Evolutionary conservation across 2,113 vertebrate genomes (phyloP).

Genomic region (Pseudois nayaur): DNA sequence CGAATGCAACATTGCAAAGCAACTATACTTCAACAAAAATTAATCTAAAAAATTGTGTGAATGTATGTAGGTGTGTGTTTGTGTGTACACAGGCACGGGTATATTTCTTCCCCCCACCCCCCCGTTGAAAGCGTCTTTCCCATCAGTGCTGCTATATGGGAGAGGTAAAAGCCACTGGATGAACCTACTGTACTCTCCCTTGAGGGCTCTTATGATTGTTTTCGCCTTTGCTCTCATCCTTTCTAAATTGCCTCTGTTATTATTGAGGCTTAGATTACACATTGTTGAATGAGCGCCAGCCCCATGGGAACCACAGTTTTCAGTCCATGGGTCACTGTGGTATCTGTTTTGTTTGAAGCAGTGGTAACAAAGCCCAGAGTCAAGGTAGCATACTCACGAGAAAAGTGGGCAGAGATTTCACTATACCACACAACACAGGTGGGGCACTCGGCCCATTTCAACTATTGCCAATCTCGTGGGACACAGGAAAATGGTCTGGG

Average conservation of each 20-base stretch:
- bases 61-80: background rate
- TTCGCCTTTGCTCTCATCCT: background rate
- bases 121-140: background rate
- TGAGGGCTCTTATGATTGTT: background rate
- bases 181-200: background rate
- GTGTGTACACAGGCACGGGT: rapidly evolving
- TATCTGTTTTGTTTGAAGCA: background rate
- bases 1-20: background rate
- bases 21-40: background rate
- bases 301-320: background rate
- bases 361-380: background rate
- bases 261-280: background rate
- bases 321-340: background rate
- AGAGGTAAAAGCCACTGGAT: background rate
- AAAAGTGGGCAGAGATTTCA: background rate
- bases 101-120: background rate
- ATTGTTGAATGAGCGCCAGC: background rate
- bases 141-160: background rate
- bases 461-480: rapidly evolving
- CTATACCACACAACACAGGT: rapidly evolving
- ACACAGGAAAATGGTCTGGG: no score
- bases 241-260: background rate
- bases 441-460: background rate
- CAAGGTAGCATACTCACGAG: background rate
- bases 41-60: background rate